Evolutionary conservation across 2,797 vertebrate genomes (phyloP), one percentile per base, ranked within the genome.

Genomic region (Rhincodon typus): DNA sequence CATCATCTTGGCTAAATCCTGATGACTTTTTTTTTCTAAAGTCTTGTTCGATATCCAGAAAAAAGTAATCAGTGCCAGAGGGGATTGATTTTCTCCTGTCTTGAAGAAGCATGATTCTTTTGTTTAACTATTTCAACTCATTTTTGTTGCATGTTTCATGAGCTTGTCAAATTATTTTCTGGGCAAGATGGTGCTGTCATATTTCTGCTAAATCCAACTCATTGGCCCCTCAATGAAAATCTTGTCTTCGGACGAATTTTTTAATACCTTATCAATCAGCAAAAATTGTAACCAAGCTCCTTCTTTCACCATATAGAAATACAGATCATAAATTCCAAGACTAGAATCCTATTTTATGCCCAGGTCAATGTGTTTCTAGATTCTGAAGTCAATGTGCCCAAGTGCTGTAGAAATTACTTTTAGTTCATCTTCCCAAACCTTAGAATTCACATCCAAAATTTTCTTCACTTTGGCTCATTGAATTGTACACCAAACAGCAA

Each of bases 291-390:
- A 46, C 93, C 67, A 69, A 23, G 38, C 93, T 12, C 38, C 67
- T 12, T 3, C 72, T 12, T 34, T 94, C 27, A 72, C 99, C 98
- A 99, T 99, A 0, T 99, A 99, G 96, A 99, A 99, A 97, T 99
- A 99, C 98, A 99, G 97, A 96, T 99, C 99, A 0, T 99, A 99
- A 98, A 99, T 99, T 0, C 99, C 99, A 25, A 99, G 99, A 96
- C 99, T 99, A 96, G 99, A 99, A 96, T 99, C 99, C 0, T 99
- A 99, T 97, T 99, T 99, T 96, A 99, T 99, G 15, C 99, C 99
- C 98, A 99, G 97, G 96, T 99, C 99, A 0, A 99, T 99, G 97
- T 99, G 99, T 95, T 99, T 99, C 98, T 99, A 99, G 98, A 99
- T 99, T 21, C 99, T 99, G 96, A 99, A 99, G 96, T 99, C 99